Evolutionary conservation across 2,113 vertebrate species (phyloP).

Genomic region (Neotragus moschatus): DNA sequence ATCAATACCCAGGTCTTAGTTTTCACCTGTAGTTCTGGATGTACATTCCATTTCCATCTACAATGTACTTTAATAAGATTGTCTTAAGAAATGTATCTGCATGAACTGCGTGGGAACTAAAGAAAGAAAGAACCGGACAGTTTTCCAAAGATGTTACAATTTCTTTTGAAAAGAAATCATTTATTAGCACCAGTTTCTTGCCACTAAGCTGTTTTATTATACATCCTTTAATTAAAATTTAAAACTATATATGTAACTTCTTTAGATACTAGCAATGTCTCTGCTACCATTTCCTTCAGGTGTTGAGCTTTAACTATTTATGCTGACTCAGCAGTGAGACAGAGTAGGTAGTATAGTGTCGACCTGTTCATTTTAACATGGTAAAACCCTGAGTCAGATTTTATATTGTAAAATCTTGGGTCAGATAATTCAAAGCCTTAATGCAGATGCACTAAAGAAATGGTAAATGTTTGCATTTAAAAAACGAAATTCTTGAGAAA

Average conservation of each 20-base stretch:
- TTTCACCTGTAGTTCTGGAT: conserved; percentile 74
- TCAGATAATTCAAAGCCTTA: conserved; percentile 85
- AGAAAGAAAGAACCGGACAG: conserved; percentile 63
- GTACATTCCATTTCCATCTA: conserved; percentile 76
- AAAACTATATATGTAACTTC: conserved; percentile 54
- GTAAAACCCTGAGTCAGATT: conserved; percentile 58
- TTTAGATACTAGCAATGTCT: conserved; percentile 74
- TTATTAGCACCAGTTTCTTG: conserved; percentile 78
- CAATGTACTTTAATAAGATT: conserved; percentile 68
- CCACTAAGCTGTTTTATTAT: conserved; percentile 76
- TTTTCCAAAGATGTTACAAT: conserved; percentile 83
- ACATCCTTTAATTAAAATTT: conserved; percentile 72
- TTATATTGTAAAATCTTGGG: conserved; percentile 75
- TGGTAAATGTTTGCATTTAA: conserved; percentile 74
- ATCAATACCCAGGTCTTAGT: conserved; percentile 65
- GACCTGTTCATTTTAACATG: conserved; percentile 70
- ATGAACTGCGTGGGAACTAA: conserved; percentile 78
- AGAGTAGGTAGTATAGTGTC: conserved; percentile 37
- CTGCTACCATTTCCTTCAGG: conserved; percentile 78
- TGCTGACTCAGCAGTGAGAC: conserved; percentile 74
- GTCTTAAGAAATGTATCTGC: conserved; percentile 77
- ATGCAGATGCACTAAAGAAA: conserved; percentile 81
- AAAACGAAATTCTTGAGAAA: conserved; percentile 60
- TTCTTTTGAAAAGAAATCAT: conserved; percentile 74
- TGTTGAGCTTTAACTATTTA: conserved; percentile 80